Percentiles rank a stretch among this genome's conserved stretches.
phyloP scores from a whole-genome alignment of 2,888 invertebrate species.

The Stomorhina lunata region DNA sequence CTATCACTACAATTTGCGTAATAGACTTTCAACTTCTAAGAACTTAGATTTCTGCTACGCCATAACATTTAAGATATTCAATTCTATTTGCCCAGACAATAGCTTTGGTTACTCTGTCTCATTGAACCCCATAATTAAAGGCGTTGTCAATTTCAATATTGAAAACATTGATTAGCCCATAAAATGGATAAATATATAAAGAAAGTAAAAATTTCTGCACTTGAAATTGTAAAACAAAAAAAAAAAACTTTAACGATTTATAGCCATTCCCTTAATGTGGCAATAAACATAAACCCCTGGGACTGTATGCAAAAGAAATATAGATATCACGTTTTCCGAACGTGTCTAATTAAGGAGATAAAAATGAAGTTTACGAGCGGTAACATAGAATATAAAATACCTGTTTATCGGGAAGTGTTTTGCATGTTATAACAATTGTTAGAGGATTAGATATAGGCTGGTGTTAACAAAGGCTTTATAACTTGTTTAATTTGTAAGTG shows the following conservation, averaged over 20 bases:
- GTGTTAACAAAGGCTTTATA: too few relatives aligned
- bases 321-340: background rate
- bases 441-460: too few relatives aligned
- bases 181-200: background rate
- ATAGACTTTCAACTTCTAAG: background rate
- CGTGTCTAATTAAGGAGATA: too few relatives aligned
- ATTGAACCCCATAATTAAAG: background rate
- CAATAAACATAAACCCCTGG: too few relatives aligned
- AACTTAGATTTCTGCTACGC: background rate
- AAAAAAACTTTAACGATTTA: background rate
- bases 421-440: too few relatives aligned
- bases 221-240: background rate
- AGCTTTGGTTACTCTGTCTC: too few relatives aligned
- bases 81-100: too few relatives aligned
- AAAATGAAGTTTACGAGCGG: too few relatives aligned
- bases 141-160: background rate
- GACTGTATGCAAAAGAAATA: background rate
- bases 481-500: too few relatives aligned
- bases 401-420: background rate
- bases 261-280: background rate
- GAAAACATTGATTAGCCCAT: background rate
- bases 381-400: background rate
- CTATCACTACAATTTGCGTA: background rate
- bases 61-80: background rate
- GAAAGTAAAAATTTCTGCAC: background rate